These are phyloP conservation scores for Drosophila biarmipes DNA, from an alignment of 1,140 invertebrate species.

Conservation along the genomic window DNA sequence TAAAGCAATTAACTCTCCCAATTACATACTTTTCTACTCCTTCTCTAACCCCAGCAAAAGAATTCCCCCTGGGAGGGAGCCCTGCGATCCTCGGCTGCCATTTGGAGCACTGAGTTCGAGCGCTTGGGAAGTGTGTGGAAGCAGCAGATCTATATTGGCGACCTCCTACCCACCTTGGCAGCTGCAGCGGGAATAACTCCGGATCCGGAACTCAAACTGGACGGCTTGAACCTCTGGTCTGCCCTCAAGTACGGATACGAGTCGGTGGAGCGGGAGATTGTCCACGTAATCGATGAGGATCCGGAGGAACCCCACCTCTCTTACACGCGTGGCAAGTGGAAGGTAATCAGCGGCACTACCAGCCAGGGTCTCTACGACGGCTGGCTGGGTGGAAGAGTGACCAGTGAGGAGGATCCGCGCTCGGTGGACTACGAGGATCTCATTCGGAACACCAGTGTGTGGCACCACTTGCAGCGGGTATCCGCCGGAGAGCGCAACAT, in stretches of 20 bases:
- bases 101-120: conserved; percentile 90
- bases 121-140: conserved; percentile 88
- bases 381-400: conserved; percentile 84
- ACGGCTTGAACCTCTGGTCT: conserved; percentile 90
- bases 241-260: conserved; percentile 84
- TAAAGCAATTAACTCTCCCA: too few relatives aligned
- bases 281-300: conserved; percentile 91
- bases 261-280: conserved; percentile 86
- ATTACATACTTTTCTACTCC: background rate
- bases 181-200: conserved; percentile 86
- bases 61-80: conserved; percentile 95
- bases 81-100: conserved; percentile 89
- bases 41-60: conserved; percentile 86
- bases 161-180: conserved; percentile 94
- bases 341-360: conserved; percentile 89
- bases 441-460: conserved; percentile 85
- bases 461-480: conserved; percentile 56
- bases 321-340: conserved; percentile 89
- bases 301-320: conserved; percentile 87
- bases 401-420: conserved; percentile 55
- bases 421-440: conserved; percentile 83
- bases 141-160: conserved; percentile 92
- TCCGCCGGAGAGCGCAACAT: conserved; percentile 42
- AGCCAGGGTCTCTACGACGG: conserved; percentile 83
- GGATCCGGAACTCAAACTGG: conserved; percentile 85